These are phyloP conservation scores for Tragopan temminckii DNA, from an alignment of 2,797 vertebrate genomes.

Conservation along the genomic window DNA sequence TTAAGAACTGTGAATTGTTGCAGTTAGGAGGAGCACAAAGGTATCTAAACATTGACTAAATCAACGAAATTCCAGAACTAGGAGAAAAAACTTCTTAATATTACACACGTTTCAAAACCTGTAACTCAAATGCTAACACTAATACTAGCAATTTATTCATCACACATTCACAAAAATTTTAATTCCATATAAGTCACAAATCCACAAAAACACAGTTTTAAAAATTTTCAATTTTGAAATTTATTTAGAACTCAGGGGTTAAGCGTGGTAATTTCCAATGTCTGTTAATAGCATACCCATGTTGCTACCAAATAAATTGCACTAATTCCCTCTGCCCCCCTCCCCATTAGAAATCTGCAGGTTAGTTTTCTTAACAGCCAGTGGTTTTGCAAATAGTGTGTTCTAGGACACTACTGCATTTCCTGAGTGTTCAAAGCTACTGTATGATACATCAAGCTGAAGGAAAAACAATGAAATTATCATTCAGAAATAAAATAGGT, in stretches of 20 bases:
- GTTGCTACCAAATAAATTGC: constrained; percentile 43
- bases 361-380: constrained; percentile 38
- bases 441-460: constrained; percentile 23
- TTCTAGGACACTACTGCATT: constrained; percentile 47
- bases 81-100: neutral
- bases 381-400: constrained; percentile 54
- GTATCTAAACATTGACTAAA: neutral
- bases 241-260: constrained; percentile 66
- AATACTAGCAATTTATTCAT: neutral
- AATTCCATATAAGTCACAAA: neutral
- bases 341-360: constrained; percentile 37
- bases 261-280: constrained; percentile 53
- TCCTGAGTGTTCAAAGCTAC: constrained; percentile 71
- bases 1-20: neutral
- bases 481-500: constrained; percentile 20
- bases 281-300: constrained; percentile 53
- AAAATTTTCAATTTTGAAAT: constrained; percentile 71
- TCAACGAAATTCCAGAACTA: neutral
- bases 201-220: constrained; percentile 67
- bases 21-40: neutral
- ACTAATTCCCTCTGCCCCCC: constrained; percentile 31
- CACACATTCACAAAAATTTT: neutral
- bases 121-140: neutral
- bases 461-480: constrained; percentile 37
- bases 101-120: neutral